Conservation (phyloP, 2,113 vertebrate genomes). For the Sciurus niger region DNA sequence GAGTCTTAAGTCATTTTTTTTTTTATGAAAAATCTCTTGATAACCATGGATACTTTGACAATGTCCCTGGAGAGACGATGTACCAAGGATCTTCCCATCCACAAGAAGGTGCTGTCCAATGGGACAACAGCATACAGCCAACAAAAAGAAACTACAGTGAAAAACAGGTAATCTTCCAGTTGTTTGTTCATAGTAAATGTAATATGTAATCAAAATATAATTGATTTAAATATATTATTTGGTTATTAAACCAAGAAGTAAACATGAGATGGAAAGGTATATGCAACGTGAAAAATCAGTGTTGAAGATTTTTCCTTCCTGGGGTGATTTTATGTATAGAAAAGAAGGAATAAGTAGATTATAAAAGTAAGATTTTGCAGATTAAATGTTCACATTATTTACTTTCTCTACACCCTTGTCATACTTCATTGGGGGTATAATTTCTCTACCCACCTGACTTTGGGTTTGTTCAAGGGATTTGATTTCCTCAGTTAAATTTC, state of each 20-base stretch:
- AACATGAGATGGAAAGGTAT: neutral
- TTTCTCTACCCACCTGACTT: neutral
- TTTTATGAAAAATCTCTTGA: neutral
- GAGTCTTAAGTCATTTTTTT: neutral
- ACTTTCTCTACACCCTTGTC: neutral
- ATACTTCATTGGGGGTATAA: neutral
- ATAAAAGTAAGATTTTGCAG: neutral
- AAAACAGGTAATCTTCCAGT: neutral
- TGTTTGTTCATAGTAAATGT: neutral
- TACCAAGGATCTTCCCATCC: neutral
- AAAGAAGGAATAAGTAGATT: neutral
- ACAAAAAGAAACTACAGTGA: neutral
- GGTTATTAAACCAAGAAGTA: neutral
- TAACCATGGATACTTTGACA: neutral
- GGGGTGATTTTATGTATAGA: neutral
- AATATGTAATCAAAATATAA: neutral
- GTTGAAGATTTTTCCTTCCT: neutral
- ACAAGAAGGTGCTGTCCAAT: neutral
- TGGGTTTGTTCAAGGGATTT: neutral
- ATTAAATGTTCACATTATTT: neutral
- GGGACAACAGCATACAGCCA: neutral
- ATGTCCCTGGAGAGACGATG: neutral
- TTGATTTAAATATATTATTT: neutral
- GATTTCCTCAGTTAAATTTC: neutral
- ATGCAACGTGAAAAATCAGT: neutral